Percentiles rank a stretch among this genome's conserved stretches.
Conservation (phyloP, 2,113 vertebrate genomes). For the Meles meles region DNA sequence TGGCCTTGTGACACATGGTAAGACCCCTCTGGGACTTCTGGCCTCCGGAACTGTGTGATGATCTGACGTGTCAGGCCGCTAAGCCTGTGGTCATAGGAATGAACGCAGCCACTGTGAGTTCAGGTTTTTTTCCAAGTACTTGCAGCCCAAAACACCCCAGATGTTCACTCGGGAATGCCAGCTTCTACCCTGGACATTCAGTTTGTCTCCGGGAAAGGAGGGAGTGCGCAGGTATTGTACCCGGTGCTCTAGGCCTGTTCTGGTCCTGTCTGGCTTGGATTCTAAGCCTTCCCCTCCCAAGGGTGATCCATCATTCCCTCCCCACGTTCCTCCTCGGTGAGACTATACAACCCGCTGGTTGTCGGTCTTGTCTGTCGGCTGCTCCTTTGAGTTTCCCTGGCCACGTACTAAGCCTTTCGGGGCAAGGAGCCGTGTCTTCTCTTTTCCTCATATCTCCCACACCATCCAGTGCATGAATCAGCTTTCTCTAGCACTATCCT, state of each 20-base stretch:
- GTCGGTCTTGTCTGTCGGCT: neutral
- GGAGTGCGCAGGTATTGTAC: fast-evolving
- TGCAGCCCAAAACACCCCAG: neutral
- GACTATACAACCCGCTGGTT: fast-evolving
- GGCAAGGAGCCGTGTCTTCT: neutral
- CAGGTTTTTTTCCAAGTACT: neutral
- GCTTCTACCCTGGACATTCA: neutral
- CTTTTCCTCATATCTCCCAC: neutral
- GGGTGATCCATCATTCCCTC: neutral
- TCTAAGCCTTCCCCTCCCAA: neutral
- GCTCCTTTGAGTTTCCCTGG: neutral
- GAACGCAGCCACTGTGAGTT: neutral
- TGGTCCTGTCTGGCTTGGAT: neutral
- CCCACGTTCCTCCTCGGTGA: neutral
- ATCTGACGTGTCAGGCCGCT: neutral
- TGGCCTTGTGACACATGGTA: neutral
- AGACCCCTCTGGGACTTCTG: neutral
- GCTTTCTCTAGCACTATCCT: neutral
- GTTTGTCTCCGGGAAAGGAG: neutral
- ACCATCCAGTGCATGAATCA: neutral
- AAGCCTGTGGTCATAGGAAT: neutral
- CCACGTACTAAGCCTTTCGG: neutral
- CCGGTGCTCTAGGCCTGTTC: neutral
- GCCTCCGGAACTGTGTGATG: neutral
- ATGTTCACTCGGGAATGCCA: neutral